phyloP scores from a whole-genome alignment of 2,797 vertebrate genomes.

The Chromis chromis region DNA sequence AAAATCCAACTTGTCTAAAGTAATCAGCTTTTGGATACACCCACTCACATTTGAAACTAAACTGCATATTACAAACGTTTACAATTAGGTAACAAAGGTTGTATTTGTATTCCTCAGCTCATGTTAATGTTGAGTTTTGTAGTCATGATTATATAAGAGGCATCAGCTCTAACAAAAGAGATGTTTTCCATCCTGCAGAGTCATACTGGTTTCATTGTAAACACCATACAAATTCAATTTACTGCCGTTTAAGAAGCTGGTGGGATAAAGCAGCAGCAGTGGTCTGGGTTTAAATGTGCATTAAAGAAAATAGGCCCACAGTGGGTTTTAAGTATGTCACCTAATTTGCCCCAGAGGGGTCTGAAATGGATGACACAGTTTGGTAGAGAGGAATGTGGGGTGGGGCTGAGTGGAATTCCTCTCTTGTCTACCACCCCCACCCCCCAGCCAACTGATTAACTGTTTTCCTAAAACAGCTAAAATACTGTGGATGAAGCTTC shows the following conservation, averaged over 20 bases:
- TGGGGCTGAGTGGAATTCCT: conserved; percentile 27
- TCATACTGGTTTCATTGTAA: too few relatives aligned
- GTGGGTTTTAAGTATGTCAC: neutral
- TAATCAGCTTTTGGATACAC: neutral
- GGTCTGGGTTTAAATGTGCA: neutral
- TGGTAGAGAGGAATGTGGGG: conserved; percentile 39
- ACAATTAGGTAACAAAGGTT: neutral
- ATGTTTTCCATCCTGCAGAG: too few relatives aligned
- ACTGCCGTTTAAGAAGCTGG: neutral
- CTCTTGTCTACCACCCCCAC: neutral
- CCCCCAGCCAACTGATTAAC: neutral
- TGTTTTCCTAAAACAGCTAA: neutral
- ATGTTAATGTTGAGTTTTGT: too few relatives aligned
- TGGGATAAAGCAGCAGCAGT: neutral
- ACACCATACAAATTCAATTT: neutral
- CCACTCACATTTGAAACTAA: too few relatives aligned
- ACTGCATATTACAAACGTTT: neutral
- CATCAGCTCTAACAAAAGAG: too few relatives aligned
- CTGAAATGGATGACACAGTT: neutral
- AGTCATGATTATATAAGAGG: too few relatives aligned
- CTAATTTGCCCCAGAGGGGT: neutral
- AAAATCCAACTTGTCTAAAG: too few relatives aligned
- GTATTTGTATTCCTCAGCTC: too few relatives aligned
- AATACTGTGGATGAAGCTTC: neutral
- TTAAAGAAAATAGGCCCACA: neutral